Base-by-base conservation (phyloP, 2,888 invertebrate species). In the Cheilosia impressa region DNA sequence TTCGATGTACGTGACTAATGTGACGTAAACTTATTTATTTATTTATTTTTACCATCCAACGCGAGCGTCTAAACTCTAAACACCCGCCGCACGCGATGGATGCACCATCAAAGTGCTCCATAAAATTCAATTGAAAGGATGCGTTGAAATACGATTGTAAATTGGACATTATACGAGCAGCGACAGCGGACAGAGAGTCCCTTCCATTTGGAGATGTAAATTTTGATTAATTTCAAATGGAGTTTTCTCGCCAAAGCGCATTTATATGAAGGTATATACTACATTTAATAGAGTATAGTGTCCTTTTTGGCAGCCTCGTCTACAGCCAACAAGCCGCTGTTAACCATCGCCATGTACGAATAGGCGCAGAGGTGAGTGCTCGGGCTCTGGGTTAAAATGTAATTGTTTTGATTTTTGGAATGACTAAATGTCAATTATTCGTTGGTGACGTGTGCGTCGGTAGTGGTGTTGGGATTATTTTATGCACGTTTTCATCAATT, bases 151-250 rank as follows among this genome's bases (percentile, higher is more conserved):
- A 69, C 73, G 69, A 79, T 75, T 84, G 84, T 80, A 84, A 84
- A 84, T 79, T 84, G 84, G 45, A 79, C 69, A 84, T 84, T 78
- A 57, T 63, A 47, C 38, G 38, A 38, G 38, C 13, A 38, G 31
- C 38, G 38, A 38, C 38, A 13, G 10, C 38, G 38, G 4, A 4
- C 38, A 38, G 10, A 13, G 10, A 13, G 38, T 13, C 38, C 27
- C 50, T 58, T 78, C 68, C 72, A 83, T 84, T 84, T 75, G 58
- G 53, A 79, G 79, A 84, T 84, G 84, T 84, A 84, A 84, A 84
- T 84, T 79, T 84, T 79, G 84, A 84, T 84, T 84, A 84, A 84
- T 79, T 84, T 75, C 80, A 84, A 84, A 84, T 84, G 57, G 75
- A 80, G 58, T 75, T 71, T 71, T 69, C 79, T 65, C 69, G 41